Evolutionary conservation across 1,140 invertebrate genomes (phyloP).

Genomic region (Sycophaga agraensis): DNA sequence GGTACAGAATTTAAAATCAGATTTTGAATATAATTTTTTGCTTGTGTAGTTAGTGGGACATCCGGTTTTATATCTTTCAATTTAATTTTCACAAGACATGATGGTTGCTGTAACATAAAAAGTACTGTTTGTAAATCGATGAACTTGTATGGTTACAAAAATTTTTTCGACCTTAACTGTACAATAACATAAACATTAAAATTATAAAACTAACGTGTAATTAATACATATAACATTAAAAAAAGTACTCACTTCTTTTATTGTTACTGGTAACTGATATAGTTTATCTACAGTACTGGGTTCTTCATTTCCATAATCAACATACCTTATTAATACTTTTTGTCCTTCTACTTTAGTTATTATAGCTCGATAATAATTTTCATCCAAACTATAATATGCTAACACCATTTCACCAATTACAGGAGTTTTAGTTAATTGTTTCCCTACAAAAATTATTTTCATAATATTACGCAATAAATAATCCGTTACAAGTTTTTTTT

Average conservation of each 20-base stretch:
- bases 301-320: constrained; percentile 49
- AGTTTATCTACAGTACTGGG: constrained; percentile 33
- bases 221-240: neutral
- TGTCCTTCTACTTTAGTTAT: constrained; percentile 35
- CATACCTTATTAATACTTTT: constrained; percentile 37
- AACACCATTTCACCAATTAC: constrained; percentile 43
- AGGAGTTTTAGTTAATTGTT: constrained; percentile 34
- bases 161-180: no score
- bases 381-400: constrained; percentile 39
- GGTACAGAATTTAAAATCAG: constrained; percentile 34
- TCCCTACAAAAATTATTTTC: constrained; percentile 30
- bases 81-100: constrained; percentile 32
- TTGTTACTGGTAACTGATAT: constrained; percentile 34
- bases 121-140: no score
- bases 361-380: constrained; percentile 48
- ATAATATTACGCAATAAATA: neutral
- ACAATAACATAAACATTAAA: no score
- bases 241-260: constrained; percentile 37
- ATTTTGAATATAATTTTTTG: constrained; percentile 34
- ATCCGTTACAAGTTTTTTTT: neutral
- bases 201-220: neutral
- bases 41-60: constrained; percentile 40
- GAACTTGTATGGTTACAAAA: no score
- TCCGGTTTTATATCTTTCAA: constrained; percentile 41
- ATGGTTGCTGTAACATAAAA: constrained; percentile 21